Conservation (phyloP, 2,888 invertebrate genomes). For the Mythimna impura region DNA sequence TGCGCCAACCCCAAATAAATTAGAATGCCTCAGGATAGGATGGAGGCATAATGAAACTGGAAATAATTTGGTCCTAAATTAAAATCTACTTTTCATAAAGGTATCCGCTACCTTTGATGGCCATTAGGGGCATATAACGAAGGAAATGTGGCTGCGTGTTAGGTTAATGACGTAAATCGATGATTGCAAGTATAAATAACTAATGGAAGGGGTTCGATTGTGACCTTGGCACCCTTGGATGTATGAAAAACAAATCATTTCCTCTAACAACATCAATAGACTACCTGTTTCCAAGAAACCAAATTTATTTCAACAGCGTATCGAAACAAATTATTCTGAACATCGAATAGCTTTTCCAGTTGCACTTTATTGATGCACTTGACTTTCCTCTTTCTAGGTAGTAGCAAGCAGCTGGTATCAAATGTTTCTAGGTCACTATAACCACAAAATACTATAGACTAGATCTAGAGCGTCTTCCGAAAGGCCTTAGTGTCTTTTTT, state of each 20-base stretch:
- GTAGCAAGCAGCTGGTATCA: not conserved
- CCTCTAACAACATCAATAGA: not conserved
- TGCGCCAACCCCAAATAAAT: slow-evolving; percentile 24
- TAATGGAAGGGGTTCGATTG: slow-evolving; percentile 14
- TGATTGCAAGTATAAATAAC: slow-evolving; percentile 37
- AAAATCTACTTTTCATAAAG: slow-evolving; percentile 12
- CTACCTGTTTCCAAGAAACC: not conserved
- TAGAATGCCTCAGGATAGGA: slow-evolving; percentile 17
- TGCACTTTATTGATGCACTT: slow-evolving; percentile 8
- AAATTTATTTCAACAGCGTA: not conserved
- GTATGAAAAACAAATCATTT: slow-evolving; percentile 20
- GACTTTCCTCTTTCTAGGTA: not conserved
- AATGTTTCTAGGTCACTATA: slow-evolving; percentile 21
- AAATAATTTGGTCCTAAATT: slow-evolving; percentile 17
- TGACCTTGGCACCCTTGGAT: slow-evolving; percentile 24
- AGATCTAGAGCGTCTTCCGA: not conserved
- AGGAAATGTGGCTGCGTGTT: not conserved
- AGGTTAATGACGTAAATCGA: slow-evolving; percentile 24
- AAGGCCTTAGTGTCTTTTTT: slow-evolving; percentile 7
- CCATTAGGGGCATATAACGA: slow-evolving; percentile 4
- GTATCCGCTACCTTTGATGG: not conserved
- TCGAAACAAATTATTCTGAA: not conserved
- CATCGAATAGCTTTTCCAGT: not conserved
- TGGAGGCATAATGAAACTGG: slow-evolving; percentile 12
- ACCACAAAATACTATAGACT: slow-evolving; percentile 1